A percentile compares a stretch with the other conserved stretches of the same genome.
Conservation (phyloP, 2,888 invertebrate genomes). For the Erebia epiphron region DNA sequence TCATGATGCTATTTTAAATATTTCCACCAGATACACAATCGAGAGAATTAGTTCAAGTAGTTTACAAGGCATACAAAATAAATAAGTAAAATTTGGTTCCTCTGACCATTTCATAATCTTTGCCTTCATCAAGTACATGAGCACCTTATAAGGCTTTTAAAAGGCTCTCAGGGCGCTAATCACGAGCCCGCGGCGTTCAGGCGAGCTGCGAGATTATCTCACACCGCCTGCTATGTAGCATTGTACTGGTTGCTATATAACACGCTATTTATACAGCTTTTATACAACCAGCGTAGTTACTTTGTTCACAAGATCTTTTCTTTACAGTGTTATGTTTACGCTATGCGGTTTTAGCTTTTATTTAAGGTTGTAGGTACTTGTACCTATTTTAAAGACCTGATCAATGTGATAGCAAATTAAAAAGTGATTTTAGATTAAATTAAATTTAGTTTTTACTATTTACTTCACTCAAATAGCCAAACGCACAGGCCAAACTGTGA, state of each 20-base stretch:
- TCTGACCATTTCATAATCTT: conserved; percentile 26
- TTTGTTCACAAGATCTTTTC: conserved; percentile 16
- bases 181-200: conserved; percentile 53
- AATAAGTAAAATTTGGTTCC: background rate
- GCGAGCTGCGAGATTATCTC: conserved; percentile 57
- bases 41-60: too few relatives aligned
- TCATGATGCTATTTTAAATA: too few relatives aligned
- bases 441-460: too few relatives aligned
- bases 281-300: background rate
- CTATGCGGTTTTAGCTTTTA: background rate
- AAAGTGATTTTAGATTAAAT: too few relatives aligned
- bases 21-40: too few relatives aligned
- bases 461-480: too few relatives aligned
- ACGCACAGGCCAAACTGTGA: too few relatives aligned
- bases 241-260: conserved; percentile 27
- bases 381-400: background rate
- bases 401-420: too few relatives aligned
- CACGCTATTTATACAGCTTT: conserved; percentile 12
- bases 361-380: background rate
- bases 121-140: conserved; percentile 43
- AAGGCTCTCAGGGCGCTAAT: conserved; percentile 65
- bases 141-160: conserved; percentile 64
- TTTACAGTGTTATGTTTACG: conserved; percentile 4
- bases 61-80: background rate
- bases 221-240: conserved; percentile 40